Conservation (phyloP, 2,888 invertebrate genomes). For the Ormia ochracea region DNA sequence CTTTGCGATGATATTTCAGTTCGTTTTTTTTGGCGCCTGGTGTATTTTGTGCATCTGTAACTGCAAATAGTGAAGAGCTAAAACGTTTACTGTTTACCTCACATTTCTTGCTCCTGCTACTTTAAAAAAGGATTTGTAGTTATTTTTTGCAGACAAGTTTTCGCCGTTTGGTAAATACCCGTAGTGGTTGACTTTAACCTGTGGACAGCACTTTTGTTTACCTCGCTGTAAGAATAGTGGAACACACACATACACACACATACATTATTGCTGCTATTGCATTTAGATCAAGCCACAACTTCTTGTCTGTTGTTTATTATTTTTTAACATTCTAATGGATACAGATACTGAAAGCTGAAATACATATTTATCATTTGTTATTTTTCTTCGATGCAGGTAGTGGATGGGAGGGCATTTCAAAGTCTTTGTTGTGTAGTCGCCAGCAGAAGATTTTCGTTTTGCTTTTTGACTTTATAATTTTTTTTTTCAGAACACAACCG, state of each 20-base stretch:
- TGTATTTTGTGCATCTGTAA: not conserved
- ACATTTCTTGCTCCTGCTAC: conserved; percentile 9
- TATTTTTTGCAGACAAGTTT: conserved; percentile 42
- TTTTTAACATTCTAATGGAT: not conserved
- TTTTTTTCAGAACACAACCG: not conserved
- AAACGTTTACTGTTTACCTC: conserved; percentile 19
- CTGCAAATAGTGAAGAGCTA: not conserved
- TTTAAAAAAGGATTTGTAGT: not conserved
- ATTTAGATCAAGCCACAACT: conserved; percentile 23
- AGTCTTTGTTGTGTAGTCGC: conserved; percentile 7
- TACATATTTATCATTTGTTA: conserved; percentile 35
- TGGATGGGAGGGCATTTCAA: conserved; percentile 24
- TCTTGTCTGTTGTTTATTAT: conserved; percentile 2
- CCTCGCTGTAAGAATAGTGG: conserved; percentile 28
- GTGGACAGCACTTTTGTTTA: not conserved
- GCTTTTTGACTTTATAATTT: not conserved
- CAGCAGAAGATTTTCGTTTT: not conserved
- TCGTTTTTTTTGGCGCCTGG: not conserved
- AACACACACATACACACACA: no score
- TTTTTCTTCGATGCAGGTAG: conserved; percentile 23
- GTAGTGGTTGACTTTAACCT: conserved; percentile 43
- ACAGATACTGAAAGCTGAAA: not conserved
- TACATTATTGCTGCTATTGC: conserved; percentile 25
- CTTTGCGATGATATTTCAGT: not conserved
- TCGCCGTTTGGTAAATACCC: conserved; percentile 55